phyloP scores from a whole-genome alignment of 1,140 invertebrate species.

The Cotesia typhae region DNA sequence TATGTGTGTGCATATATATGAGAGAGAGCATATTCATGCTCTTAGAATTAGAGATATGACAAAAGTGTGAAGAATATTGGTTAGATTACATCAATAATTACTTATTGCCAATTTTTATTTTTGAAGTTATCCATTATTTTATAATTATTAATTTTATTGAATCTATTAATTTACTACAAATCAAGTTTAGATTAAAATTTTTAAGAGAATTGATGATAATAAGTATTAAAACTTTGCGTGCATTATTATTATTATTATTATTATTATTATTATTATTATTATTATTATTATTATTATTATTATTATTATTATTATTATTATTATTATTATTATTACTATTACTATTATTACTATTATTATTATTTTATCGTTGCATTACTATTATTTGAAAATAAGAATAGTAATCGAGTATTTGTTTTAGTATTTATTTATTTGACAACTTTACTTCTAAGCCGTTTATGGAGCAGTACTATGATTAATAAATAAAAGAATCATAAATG shows the following conservation, averaged over 20 bases:
- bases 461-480: constrained; percentile 28
- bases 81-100: neutral
- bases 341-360: constrained; percentile 13
- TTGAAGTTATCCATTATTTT: neutral
- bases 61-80: neutral
- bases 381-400: constrained; percentile 3
- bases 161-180: constrained; percentile 14
- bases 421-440: constrained; percentile 37
- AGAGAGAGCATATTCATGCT: no score
- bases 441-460: constrained; percentile 30
- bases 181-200: constrained; percentile 16
- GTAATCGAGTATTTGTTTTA: constrained; percentile 28
- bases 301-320: constrained; percentile 44
- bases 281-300: constrained; percentile 34
- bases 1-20: no score
- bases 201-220: constrained; percentile 22
- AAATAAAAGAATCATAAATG: constrained; percentile 39
- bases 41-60: neutral
- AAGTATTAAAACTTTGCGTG: constrained; percentile 40
- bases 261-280: constrained; percentile 31
- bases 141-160: constrained; percentile 13
- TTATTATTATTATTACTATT: constrained; percentile 39
- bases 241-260: constrained; percentile 34
- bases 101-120: constrained; percentile 19
- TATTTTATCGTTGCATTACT: constrained; percentile 8